phyloP scores from a whole-genome alignment of 2,888 invertebrate species.

The Trichacis sp. region DNA sequence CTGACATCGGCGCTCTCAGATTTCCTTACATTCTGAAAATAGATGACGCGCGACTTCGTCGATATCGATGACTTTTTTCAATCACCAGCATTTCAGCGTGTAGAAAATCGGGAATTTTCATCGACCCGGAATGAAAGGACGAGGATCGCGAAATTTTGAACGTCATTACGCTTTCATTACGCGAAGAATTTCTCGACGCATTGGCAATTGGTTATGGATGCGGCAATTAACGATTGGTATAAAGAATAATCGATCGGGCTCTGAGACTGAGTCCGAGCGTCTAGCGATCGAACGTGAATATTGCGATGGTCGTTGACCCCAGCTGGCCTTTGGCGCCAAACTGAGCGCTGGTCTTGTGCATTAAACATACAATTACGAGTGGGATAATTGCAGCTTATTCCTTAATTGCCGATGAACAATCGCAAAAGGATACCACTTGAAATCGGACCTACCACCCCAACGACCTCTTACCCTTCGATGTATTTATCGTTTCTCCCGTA shows the following conservation, averaged over 20 bases:
- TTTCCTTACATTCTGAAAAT: not conserved
- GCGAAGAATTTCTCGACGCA: conserved; percentile 1
- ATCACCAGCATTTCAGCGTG: too few species aligned
- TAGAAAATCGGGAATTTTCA: too few species aligned
- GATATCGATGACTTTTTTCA: too few species aligned
- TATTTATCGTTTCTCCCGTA: too few species aligned
- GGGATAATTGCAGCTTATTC: conserved; percentile 28
- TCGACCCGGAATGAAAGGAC: not conserved
- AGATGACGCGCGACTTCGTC: not conserved
- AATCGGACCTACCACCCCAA: conserved; percentile 12
- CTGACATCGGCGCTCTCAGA: not conserved
- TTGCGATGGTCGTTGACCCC: conserved; percentile 66
- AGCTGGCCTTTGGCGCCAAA: conserved; percentile 61
- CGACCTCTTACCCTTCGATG: not conserved
- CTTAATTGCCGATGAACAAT: conserved; percentile 26
- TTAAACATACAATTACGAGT: conserved; percentile 22
- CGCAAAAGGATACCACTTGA: conserved; percentile 12
- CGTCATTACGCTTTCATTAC: not conserved
- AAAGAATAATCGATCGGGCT: conserved; percentile 24
- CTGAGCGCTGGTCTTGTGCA: conserved; percentile 39
- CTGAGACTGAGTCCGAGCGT: conserved; percentile 44
- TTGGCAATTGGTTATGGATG: conserved; percentile 17
- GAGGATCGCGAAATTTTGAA: not conserved
- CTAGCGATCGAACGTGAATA: conserved; percentile 62
- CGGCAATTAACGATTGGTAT: conserved; percentile 20